These are phyloP conservation scores for Platyscelio sp. DNA, from an alignment of 2,888 invertebrate genomes.

Conservation along the genomic window DNA sequence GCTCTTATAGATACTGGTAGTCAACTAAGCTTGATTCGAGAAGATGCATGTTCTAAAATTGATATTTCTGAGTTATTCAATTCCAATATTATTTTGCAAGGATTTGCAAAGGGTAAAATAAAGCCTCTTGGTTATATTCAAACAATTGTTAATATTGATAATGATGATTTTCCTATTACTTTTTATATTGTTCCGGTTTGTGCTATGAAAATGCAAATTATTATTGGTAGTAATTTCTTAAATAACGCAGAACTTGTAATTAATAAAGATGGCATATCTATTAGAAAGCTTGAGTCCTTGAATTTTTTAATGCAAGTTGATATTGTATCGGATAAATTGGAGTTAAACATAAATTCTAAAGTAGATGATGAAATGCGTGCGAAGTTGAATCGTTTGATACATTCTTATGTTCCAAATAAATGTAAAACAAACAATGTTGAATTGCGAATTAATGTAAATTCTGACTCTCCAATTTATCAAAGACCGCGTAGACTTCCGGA, in stretches of 20 bases:
- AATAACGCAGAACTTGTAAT: conserved; percentile 11
- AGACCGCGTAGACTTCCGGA: conserved; percentile 67
- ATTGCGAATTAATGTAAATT: conserved; percentile 73
- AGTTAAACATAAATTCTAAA: not conserved
- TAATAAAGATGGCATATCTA: conserved; percentile 13
- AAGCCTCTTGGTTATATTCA: conserved; percentile 17
- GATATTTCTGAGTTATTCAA: not conserved
- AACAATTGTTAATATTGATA: not conserved
- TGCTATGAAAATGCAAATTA: conserved; percentile 10
- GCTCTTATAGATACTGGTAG: conserved; percentile 29
- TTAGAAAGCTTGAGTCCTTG: conserved; percentile 2
- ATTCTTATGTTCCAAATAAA: conserved; percentile 71
- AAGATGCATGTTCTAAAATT: not conserved
- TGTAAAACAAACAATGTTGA: conserved; percentile 67
- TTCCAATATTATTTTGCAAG: conserved; percentile 12
- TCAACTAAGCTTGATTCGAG: conserved; percentile 11
- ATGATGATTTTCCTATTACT: conserved; percentile 10
- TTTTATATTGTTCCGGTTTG: conserved; percentile 27
- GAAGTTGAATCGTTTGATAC: conserved; percentile 55
- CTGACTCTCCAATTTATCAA: conserved; percentile 73
- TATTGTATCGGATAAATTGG: not conserved
- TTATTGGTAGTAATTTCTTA: conserved; percentile 30
- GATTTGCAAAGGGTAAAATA: conserved; percentile 14
- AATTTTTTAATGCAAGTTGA: conserved; percentile 10
- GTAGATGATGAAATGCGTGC: not conserved